Percentiles rank a stretch among this genome's conserved stretches.
Conservation (phyloP, 2,113 vertebrate genomes). For the Anseranas semipalmata region DNA sequence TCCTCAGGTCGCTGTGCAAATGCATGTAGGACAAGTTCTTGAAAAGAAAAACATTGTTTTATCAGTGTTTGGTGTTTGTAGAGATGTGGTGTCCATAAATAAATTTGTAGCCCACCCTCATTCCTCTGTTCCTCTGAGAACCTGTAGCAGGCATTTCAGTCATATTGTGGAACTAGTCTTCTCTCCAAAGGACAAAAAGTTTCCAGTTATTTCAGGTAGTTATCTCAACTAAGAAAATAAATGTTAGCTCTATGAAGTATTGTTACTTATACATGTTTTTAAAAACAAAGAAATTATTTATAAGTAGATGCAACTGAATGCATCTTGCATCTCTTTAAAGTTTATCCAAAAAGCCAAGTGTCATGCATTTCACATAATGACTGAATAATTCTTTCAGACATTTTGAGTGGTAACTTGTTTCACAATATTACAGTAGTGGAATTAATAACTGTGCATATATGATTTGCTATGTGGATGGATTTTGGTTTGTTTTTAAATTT, state of each 20-base stretch:
- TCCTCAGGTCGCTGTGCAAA: not conserved
- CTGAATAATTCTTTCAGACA: not conserved
- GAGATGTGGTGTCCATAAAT: not conserved
- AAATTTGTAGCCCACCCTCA: not conserved
- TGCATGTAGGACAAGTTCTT: not conserved
- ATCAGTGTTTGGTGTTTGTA: not conserved
- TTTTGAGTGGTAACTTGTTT: not conserved
- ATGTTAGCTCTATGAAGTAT: not conserved
- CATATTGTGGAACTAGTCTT: not conserved
- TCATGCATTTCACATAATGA: not conserved
- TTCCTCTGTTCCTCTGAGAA: not conserved
- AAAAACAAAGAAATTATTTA: not conserved
- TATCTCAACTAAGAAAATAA: not conserved
- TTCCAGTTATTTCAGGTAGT: not conserved
- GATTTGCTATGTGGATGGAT: not conserved
- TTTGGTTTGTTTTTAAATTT: not conserved
- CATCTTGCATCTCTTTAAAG: not conserved
- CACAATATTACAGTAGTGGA: not conserved
- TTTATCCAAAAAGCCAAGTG: not conserved
- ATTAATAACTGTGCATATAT: not conserved
- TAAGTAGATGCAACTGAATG: not conserved
- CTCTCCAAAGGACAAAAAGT: not conserved
- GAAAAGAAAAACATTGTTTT: not conserved
- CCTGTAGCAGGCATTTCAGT: not conserved
- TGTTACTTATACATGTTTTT: not conserved